Base-by-base conservation (phyloP, 64 coral and sea anemone genomes). In the Montipora sp. region DNA sequence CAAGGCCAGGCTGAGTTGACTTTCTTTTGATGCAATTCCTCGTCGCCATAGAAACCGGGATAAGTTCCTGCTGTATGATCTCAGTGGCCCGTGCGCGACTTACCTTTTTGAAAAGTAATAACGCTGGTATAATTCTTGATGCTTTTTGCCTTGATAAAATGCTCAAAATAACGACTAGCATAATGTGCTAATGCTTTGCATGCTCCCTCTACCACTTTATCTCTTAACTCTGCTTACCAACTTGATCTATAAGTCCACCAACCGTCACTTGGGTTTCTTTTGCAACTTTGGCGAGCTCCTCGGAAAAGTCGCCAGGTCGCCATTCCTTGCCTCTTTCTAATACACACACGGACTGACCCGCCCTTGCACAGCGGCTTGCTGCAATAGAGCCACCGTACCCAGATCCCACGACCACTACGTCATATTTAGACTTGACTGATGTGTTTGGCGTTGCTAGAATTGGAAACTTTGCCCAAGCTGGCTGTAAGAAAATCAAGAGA, bases 271-370 rank as follows among this genome's bases (percentile, higher is more conserved):
- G 92, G 48, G 73, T 20, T 81, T 89, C 67, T 2, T 60, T 22
- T 13, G 67, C 43, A 18, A 86, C 92, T 24, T 91, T 48, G 15
- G 14, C 9, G 60, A 58, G 59, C 14, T 78, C 18, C 53, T 90
- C 89, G 3, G 78, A 65, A 21, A 91, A 91, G 6, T 73, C 78
- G 0, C 89, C 89, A 16, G 89, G 89, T 82, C 48, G 65, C 77
- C 77, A 91, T 50, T 82, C 89, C n/a, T 82, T 80, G 5, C 78
- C 89, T 67, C 78, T 67, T 68, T 91, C 89, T 49, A 91, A 24
- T 13, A 82, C 63, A 48, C 89, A 91, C 4, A 91, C 89, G 12
- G 16, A 10, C 47, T 75, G 78, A 6, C 89, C 89, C 8, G 89
- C 89, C 49, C 89, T 24, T 71, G 65, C 89, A 48, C 58, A 81